Evolutionary conservation across 1,140 invertebrate species (phyloP).

Genomic region (Drosophila simulans): DNA sequence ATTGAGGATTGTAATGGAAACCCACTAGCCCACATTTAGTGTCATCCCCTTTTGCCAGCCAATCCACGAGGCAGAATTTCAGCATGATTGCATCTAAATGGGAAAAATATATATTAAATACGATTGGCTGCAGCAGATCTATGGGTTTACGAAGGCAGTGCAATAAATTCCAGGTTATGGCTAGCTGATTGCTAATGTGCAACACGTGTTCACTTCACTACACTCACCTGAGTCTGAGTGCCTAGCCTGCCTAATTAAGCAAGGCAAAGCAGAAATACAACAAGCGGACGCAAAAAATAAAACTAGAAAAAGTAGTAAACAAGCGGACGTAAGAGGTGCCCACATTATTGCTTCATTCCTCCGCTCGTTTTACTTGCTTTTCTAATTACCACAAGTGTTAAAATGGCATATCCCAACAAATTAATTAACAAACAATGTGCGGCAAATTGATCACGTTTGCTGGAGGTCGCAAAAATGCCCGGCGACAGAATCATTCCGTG

Average conservation of each 20-base stretch:
- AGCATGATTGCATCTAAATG: background rate
- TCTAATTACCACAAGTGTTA: conserved; percentile 44
- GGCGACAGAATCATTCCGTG: conserved; percentile 1
- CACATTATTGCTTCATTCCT: conserved; percentile 62
- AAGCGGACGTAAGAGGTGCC: conserved; percentile 18
- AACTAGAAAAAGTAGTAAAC: conserved; percentile 16
- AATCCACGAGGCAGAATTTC: conserved; percentile 2
- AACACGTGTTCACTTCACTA: conserved; percentile 62
- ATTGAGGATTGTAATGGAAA: too few species aligned
- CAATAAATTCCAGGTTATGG: conserved; percentile 39
- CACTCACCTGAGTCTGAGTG: conserved; percentile 25
- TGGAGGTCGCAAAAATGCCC: conserved; percentile 1
- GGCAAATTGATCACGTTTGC: conserved; percentile 51
- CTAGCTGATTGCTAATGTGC: conserved; percentile 51
- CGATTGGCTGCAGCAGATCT: conserved; percentile 6
- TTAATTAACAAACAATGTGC: conserved; percentile 59
- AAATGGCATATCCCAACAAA: conserved; percentile 64
- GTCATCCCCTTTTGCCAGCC: too few species aligned
- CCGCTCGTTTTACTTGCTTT: conserved; percentile 28
- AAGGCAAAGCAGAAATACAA: conserved; percentile 5
- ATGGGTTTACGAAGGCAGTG: conserved; percentile 8
- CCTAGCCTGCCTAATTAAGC: conserved; percentile 40
- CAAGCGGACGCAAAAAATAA: conserved; percentile 4
- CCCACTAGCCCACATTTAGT: too few species aligned
- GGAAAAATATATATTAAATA: background rate